A percentile compares a stretch with the other conserved stretches of the same genome.
Evolutionary conservation across 1,140 invertebrate species (phyloP).

Genomic region (Schlechtendalia chinensis): DNA sequence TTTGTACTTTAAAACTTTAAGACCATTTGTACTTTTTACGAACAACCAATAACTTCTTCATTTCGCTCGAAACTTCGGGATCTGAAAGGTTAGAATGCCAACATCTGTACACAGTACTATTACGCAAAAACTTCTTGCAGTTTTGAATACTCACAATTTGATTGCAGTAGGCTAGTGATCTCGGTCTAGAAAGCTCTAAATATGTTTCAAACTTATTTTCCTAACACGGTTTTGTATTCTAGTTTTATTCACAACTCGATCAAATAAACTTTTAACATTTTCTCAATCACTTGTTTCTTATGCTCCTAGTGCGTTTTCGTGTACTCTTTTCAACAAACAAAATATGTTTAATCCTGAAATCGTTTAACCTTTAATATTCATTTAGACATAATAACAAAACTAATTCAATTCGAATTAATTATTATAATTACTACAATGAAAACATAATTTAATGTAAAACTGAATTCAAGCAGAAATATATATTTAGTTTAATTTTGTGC

Average conservation of each 20-base stretch:
- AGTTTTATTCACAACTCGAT: neutral
- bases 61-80: neutral
- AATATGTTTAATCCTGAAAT: neutral
- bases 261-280: slow-evolving; percentile 13
- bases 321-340: neutral
- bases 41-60: slow-evolving; percentile 4
- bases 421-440: too few relatives aligned
- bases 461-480: too few relatives aligned
- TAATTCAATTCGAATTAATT: too few relatives aligned
- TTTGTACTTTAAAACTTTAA: neutral
- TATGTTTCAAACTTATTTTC: neutral
- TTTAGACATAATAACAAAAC: neutral
- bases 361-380: too few relatives aligned
- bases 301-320: slow-evolving; percentile 8
- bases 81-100: neutral
- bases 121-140: neutral
- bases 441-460: too few relatives aligned
- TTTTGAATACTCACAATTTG: slow-evolving; percentile 13
- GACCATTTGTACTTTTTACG: neutral
- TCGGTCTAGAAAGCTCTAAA: neutral
- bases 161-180: neutral
- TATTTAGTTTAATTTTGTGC: too few relatives aligned
- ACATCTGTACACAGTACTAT: neutral
- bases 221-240: neutral
- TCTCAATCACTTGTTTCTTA: neutral